Evolutionary conservation across 2,888 invertebrate genomes (phyloP), one percentile per base, ranked within the genome.

Genomic region (Diplazon laetatorius): DNA sequence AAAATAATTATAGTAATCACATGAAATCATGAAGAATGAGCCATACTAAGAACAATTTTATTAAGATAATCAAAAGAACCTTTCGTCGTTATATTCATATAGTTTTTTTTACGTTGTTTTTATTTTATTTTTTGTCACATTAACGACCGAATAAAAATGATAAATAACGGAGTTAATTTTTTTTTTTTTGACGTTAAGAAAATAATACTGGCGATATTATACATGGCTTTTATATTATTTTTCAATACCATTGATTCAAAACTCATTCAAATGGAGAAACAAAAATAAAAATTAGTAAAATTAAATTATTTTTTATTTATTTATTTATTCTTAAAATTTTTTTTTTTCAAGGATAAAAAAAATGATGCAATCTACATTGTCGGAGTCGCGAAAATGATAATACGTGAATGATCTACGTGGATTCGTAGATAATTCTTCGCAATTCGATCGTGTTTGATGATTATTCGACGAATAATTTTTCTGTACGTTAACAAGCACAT

Each of bases 151-250:
- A 80, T 82, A 82, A 83, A 85, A 85, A 84, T 74, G 77, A 80
- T 82, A 76, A 46, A 82, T 81, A 83, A 84, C 73, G 80, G 82
- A 84, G 74, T 81, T 76, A 69, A 62, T 44, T 9, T 10, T 18
- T 35, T 9, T 16, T 57, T 35, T 35, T 57, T 16, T 14, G 3
- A 1, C 18, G n/a, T 65, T 22, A 80, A 82, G 78, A 85, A 55
- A 85, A 84, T 87, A 87, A 87, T 87, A 87, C 86, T 87, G 85
- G 82, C 79, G 80, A 86, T 81, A 82, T 85, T 82, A 85, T 85
- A 84, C 84, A 85, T 83, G 84, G 78, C 81, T 86, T 72, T 78
- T 52, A 20, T 79, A 59, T 80, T 81, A 44, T 76, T 80, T 81
- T 48, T 76, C 68, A 20, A 80, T 80, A 60, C 80, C n/a, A n/a